phyloP scores from a whole-genome alignment of 2,797 vertebrate species.

The Microhierax caerulescens region DNA sequence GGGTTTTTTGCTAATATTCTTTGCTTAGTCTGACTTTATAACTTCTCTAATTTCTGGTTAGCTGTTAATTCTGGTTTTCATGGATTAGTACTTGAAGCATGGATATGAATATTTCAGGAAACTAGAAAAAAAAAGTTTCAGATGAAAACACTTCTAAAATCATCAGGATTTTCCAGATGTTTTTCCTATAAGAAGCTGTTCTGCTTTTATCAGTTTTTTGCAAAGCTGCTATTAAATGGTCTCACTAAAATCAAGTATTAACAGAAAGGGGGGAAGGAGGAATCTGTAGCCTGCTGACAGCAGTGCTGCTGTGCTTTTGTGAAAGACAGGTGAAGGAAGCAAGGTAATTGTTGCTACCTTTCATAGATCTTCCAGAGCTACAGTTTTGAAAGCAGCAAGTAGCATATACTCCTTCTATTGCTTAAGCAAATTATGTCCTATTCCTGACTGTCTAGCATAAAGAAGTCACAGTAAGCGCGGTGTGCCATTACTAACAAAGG shows the following conservation, averaged over 20 bases:
- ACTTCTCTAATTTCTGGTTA: background rate
- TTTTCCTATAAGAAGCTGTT: background rate
- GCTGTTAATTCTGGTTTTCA: background rate
- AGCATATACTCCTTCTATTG: background rate
- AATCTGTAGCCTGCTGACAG: background rate
- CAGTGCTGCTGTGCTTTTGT: background rate
- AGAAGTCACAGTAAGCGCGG: background rate
- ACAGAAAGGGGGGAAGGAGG: background rate
- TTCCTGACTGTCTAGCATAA: background rate
- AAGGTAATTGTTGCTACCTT: background rate
- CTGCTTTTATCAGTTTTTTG: background rate
- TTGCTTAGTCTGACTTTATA: background rate
- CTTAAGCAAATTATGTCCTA: background rate
- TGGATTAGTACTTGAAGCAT: background rate
- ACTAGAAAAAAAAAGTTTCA: background rate
- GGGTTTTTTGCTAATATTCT: background rate
- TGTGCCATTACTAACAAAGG: background rate
- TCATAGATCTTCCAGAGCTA: background rate
- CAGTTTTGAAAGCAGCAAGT: background rate
- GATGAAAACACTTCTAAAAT: background rate
- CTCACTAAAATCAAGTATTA: background rate
- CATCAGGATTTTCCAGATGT: background rate
- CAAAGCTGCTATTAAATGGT: background rate
- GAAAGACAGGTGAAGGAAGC: background rate
- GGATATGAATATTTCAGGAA: background rate